Evolutionary conservation across 2,113 vertebrate species (phyloP).

Genomic region (Platanista minor): DNA sequence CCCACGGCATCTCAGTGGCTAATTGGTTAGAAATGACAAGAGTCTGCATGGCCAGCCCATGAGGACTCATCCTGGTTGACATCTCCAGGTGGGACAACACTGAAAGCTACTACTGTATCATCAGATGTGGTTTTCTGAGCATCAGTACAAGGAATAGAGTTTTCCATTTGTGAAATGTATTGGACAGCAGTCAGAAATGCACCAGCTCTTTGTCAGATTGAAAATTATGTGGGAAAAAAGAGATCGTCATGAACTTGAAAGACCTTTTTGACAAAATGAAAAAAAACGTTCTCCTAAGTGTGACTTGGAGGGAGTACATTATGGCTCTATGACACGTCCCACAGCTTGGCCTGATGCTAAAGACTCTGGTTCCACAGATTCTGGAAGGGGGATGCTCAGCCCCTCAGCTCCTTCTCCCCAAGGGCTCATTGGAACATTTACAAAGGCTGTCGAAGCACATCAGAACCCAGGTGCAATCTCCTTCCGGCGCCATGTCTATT

Average conservation of each 20-base stretch:
- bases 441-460: neutral
- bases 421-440: neutral
- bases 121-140: neutral
- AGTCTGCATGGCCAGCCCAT: neutral
- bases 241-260: neutral
- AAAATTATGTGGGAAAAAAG: neutral
- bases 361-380: neutral
- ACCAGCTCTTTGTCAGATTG: neutral
- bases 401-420: neutral
- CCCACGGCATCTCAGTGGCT: neutral
- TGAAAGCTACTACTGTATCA: neutral
- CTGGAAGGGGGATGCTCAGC: neutral
- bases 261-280: neutral
- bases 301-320: neutral
- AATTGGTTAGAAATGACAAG: neutral
- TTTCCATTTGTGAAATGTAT: neutral
- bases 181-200: neutral
- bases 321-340: neutral
- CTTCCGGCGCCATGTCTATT: too few relatives aligned
- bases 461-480: neutral
- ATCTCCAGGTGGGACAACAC: neutral
- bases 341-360: neutral
- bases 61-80: rapidly evolving
- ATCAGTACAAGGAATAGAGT: neutral
- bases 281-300: neutral